A percentile compares a stretch with the other conserved stretches of the same genome.
phyloP scores from a whole-genome alignment of 2,888 invertebrate genomes.

The Adelognathus sp. region DNA sequence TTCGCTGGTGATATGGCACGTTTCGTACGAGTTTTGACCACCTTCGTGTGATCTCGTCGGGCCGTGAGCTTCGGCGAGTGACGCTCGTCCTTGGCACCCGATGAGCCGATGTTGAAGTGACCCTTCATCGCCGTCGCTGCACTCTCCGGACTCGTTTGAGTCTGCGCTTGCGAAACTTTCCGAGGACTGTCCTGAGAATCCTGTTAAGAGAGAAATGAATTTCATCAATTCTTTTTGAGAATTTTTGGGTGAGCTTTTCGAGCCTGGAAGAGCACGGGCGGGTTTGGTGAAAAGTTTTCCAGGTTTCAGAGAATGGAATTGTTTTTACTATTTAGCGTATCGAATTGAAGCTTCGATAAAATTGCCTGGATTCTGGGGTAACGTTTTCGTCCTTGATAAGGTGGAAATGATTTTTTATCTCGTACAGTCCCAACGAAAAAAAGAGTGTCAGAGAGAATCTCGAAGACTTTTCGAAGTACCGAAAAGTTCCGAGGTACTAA shows the following conservation, averaged over 20 bases:
- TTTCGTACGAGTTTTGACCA: conserved; percentile 78
- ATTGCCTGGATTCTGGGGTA: neutral
- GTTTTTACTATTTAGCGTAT: neutral
- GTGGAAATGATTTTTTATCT: neutral
- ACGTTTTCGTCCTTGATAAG: neutral
- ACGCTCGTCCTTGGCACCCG: conserved; percentile 83
- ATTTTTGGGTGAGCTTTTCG: no score
- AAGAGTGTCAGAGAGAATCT: no score
- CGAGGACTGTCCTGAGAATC: conserved; percentile 78
- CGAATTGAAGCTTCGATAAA: neutral
- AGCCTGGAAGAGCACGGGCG: neutral
- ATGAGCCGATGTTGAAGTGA: conserved; percentile 85
- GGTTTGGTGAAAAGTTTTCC: neutral
- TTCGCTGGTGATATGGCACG: conserved; percentile 81
- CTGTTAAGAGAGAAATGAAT: conserved; percentile 62
- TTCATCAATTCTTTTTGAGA: neutral
- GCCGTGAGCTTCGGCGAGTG: conserved; percentile 83
- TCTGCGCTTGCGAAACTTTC: conserved; percentile 81
- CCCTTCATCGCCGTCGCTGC: conserved; percentile 80
- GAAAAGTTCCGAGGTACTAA: no score
- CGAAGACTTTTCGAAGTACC: no score
- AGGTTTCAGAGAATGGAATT: neutral
- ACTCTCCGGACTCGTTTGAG: conserved; percentile 83
- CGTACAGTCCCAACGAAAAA: no score
- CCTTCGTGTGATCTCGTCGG: conserved; percentile 83